Evolutionary conservation across 2,797 vertebrate genomes (phyloP), one percentile per base, ranked within the genome.

Genomic region (Tadarida brasiliensis): DNA sequence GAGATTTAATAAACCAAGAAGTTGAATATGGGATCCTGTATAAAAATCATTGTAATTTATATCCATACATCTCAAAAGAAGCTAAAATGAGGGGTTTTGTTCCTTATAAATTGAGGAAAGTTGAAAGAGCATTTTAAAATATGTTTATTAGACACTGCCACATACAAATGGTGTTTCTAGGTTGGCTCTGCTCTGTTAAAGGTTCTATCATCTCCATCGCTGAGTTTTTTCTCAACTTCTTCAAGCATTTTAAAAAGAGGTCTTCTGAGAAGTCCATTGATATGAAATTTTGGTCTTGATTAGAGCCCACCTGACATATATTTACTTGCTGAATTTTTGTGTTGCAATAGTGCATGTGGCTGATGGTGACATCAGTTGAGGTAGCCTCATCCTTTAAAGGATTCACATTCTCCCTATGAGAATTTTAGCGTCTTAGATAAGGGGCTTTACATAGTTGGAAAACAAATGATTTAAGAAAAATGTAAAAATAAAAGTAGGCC

Each of bases 1-100:
- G 51, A 95, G 47, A 87, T 87, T 87, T 87, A 87, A 87, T 68
- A 78, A 94, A 82, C 39, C 35, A 30, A 56, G 30, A 77, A 77
- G n/a, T 90, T 7, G 33, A 78, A 87, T 57, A 61, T 11, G 15
- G 20, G 20, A 67, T 82, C 49, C 12, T 82, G 14, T 49, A 35
- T 82, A 78, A 82, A 74, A 74, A 70, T 30, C 16, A 22, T 59
- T 94, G 70, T 89, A 39, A 73, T 68, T 94, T 10, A 56, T 94
- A 74, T 22, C 35, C 57, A 57, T 19, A 67, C 12, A 68, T 70
- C 54, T 80, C 54, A 11, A 39, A 49, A 74, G 44, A 91, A 78
- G 24, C 44, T 65, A 83, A 73, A 81, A 71, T 77, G 15, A 87
- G 8, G 28, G 30, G 7, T 56, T 35, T 94, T 35, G 2, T 76